Evolutionary conservation across 2,797 vertebrate species (phyloP), one percentile per base, ranked within the genome.

Genomic region (Tamandua tetradactyla): DNA sequence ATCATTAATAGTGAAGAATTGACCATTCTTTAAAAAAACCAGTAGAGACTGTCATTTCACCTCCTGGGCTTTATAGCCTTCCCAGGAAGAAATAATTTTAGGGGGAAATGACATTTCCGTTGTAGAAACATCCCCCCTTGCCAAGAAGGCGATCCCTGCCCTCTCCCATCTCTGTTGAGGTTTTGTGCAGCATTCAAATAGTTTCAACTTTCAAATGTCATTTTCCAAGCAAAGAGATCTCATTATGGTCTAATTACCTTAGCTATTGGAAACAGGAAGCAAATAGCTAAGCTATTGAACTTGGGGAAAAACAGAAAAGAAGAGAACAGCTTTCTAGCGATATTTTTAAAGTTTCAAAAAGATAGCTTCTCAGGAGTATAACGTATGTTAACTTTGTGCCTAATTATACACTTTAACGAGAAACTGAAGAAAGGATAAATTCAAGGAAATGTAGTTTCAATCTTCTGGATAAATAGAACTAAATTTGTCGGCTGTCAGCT

Each of bases 171-270:
- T 44, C 2, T 37, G 27, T n/a, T n/a, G 40, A 92, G 74, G 49
- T 86, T 75, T 55, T 55, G 64, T 9, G 6, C 40, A 76, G 61
- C 37, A 32, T 75, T 55, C 59, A 75, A 71, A 88, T 55, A 88
- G 94, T 87, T 81, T 93, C 88, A 89, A 61, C 81, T 94, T 96
- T 95, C 91, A 66, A 27, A 93, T 93, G 89, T 72, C 72, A 40
- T 94, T 81, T 95, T 86, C 87, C 17, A 30, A 40, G 71, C 90
- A 74, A 47, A 37, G 76, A 83, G 37, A 81, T 91, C 87, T 96
- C 87, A 94, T 94, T 96, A 69, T 91, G 94, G 80, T 72, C 89
- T 94, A 89, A 95, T 95, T 91, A 93, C 57, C 85, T 74, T 49
- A 83, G 69, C 59, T 94, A 22, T 78, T 93, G 89, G 89, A 49